Conservation (phyloP, 2,113 vertebrate species). For the Tyrannus savana region DNA sequence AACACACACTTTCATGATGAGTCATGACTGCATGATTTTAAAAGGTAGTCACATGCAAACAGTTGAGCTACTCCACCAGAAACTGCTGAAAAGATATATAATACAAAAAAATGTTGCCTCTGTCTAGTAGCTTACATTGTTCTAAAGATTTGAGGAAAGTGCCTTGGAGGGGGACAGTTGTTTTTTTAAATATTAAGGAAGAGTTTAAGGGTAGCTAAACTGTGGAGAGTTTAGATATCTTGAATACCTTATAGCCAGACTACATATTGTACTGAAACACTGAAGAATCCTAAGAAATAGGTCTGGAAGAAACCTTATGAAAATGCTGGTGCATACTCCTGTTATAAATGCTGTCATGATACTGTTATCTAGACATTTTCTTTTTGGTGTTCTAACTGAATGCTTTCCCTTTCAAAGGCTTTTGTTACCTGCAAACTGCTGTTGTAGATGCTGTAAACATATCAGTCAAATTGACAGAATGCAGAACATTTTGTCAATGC, state of each 20-base stretch:
- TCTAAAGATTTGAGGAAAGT: not conserved
- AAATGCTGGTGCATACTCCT: not conserved
- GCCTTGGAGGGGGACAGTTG: not conserved
- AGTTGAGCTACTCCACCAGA: not conserved
- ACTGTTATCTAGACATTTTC: not conserved
- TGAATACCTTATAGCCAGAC: not conserved
- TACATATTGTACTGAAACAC: not conserved
- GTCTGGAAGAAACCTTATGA: not conserved
- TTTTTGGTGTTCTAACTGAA: not conserved
- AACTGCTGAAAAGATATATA: not conserved
- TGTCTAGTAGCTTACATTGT: not conserved
- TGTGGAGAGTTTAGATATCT: not conserved
- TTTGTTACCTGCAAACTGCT: not conserved
- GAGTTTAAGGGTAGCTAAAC: not conserved
- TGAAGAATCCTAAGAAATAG: not conserved
- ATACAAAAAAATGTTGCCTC: not conserved
- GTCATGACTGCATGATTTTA: conserved; percentile 52
- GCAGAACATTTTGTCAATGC: not conserved
- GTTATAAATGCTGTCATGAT: not conserved
- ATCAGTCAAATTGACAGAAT: conserved; percentile 16
- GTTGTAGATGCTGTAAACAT: not conserved
- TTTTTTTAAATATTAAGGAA: not conserved
- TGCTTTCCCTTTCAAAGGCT: not conserved
- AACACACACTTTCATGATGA: conserved; percentile 16
- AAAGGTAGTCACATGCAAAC: conserved; percentile 42